These are phyloP conservation scores for Notarius quadriscutis DNA, from an alignment of 2,113 vertebrate species.

Conservation along the genomic window DNA sequence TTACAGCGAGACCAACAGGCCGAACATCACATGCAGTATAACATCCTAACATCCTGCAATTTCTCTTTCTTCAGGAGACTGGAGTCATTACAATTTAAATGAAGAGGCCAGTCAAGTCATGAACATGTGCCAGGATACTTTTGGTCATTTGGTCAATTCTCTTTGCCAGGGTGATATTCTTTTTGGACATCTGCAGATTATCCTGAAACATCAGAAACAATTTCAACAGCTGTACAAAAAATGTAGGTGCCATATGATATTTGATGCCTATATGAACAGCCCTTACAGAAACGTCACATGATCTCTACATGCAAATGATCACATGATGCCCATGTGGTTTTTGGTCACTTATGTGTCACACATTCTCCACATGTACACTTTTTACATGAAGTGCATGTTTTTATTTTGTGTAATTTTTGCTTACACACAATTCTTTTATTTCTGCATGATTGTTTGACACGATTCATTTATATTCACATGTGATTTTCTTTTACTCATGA, in stretches of 20 bases:
- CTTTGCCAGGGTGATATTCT: conserved; percentile 62
- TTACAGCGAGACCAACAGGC: not conserved
- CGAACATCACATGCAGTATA: not conserved
- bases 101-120: conserved; percentile 57
- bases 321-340: not conserved
- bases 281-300: not conserved
- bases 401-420: not conserved
- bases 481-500: not conserved
- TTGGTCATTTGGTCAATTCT: conserved; percentile 56
- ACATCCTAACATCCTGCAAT: not conserved
- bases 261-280: not conserved
- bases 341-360: not conserved
- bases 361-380: not conserved
- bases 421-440: not conserved
- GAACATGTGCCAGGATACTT: conserved; percentile 36
- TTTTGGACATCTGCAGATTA: conserved; percentile 61
- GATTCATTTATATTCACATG: not conserved
- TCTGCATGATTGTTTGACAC: not conserved
- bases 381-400: not conserved
- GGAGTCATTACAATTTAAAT: conserved; percentile 60
- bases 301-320: not conserved
- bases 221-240: conserved; percentile 64
- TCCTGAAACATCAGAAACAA: conserved; percentile 55
- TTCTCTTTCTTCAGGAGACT: conserved; percentile 54
- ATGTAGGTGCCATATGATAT: conserved; percentile 56